phyloP scores from a whole-genome alignment of 23 tunicate genomes.

The Halocynthia roretzi region DNA sequence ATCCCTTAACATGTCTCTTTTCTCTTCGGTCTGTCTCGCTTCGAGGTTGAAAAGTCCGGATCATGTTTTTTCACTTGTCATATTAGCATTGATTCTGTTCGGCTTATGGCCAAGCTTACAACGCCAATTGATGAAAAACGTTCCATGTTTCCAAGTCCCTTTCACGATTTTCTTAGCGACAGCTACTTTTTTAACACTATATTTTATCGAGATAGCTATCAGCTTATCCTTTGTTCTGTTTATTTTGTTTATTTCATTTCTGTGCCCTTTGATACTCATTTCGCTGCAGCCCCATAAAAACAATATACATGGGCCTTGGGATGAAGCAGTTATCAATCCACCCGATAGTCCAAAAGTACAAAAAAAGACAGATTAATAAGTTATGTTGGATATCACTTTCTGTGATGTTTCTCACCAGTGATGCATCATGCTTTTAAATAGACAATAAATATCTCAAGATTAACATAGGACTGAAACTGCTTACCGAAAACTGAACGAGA shows the following conservation, averaged over 20 bases:
- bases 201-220: constrained; percentile 6
- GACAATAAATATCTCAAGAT: no score
- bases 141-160: constrained; percentile 20
- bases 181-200: constrained; percentile 16
- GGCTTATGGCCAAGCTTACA: constrained; percentile 88
- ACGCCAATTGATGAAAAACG: constrained; percentile 21
- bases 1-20: constrained; percentile 71
- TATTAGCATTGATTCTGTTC: constrained; percentile 61
- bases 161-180: constrained; percentile 26
- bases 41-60: constrained; percentile 51
- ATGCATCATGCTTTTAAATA: no score
- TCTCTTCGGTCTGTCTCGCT: constrained; percentile 82
- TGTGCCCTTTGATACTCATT: constrained; percentile 46
- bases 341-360: background rate
- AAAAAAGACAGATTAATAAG: no score
- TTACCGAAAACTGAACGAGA: no score
- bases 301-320: constrained; percentile 92
- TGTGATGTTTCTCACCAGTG: no score
- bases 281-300: constrained; percentile 49
- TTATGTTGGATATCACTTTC: no score
- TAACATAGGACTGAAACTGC: no score
- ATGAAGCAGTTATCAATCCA: constrained; percentile 69
- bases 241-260: constrained; percentile 32
- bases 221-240: constrained; percentile 16
- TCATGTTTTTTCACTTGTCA: constrained; percentile 51